Base-by-base conservation (phyloP, 2,888 invertebrate species). In the Tinea semifulvella region DNA sequence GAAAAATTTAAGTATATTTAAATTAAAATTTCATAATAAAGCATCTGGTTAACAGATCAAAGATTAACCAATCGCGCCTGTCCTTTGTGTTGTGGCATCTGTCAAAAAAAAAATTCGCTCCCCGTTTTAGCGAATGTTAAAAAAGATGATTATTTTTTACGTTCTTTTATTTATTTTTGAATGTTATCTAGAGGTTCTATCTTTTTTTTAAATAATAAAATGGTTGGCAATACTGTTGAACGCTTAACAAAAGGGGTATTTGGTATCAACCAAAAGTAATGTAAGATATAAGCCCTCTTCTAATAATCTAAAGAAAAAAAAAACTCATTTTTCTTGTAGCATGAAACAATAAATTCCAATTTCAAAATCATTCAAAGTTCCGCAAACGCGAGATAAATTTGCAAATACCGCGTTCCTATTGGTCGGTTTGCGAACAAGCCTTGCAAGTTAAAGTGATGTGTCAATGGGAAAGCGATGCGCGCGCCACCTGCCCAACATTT, bases 51-150 rank as follows among this genome's bases (percentile, higher is more conserved):
- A 66, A 66, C 63, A 67, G 58, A 46, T 43, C 36, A 35, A 17
- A 39, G 43, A 69, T 72, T 75, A 77, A 36, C 76, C 77, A 73
- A 79, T 79, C 77, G 71, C 71, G 61, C 71, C 68, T 65, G 55
- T 60, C 61, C 67, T 59, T 68, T 70, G 65, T 72, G 63, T 73
- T 67, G 70, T 67, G 66, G 61, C 79, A 79, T 79, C 76, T 79
- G 79, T 65, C 70, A 65, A 65, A 70, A 71, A 63, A 8, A 10
- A 17, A 3, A 35, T 35, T 11, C 27, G 31, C 11, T 31, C 3
- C 13, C 13, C 13, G 11, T n/a, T 31, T 31, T 31, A 4, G 26
- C 26, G 26, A 4, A 11, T 26, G 26, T 6, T 26, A 26, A 26
- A 31, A n/a, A 13, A 7, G n/a, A 22, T 22, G 22, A 22, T 22